These are phyloP conservation scores for Triplophysa tibetana DNA, from an alignment of 2,113 vertebrate species.

Conservation along the genomic window DNA sequence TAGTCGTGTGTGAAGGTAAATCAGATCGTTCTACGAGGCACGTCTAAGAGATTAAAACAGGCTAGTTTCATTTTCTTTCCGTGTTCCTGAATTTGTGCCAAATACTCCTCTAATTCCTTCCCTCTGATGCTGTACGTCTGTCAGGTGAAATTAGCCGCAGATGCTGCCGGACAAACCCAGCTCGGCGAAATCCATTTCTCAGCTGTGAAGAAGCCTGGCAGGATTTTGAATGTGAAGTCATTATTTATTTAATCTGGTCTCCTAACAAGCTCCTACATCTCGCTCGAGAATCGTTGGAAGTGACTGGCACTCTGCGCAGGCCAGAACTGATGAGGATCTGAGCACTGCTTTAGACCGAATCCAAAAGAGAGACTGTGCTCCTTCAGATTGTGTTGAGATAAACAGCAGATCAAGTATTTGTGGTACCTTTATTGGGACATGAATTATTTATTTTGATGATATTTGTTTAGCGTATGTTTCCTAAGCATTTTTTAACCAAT, in stretches of 20 bases:
- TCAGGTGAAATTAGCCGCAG: constrained; percentile 75
- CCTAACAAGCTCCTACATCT: constrained; percentile 79
- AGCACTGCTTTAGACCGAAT: neutral
- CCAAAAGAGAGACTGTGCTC: neutral
- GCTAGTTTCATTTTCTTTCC: constrained; percentile 66
- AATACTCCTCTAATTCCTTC: constrained; percentile 70
- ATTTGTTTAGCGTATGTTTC: neutral
- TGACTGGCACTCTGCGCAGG: constrained; percentile 72
- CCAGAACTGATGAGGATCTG: neutral
- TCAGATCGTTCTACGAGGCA: constrained; percentile 43
- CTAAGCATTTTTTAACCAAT: neutral
- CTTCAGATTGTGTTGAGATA: neutral
- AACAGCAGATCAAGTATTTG: neutral
- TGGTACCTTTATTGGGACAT: neutral
- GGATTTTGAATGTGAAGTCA: constrained; percentile 74
- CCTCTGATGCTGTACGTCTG: constrained; percentile 69
- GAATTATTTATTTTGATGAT: neutral
- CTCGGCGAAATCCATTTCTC: constrained; percentile 73
- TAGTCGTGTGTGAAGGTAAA: constrained; percentile 46
- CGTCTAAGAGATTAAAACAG: constrained; percentile 63
- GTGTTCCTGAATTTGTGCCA: constrained; percentile 63
- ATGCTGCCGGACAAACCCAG: constrained; percentile 60
- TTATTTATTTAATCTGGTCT: constrained; percentile 83
- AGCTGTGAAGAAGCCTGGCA: constrained; percentile 67
- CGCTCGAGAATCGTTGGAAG: constrained; percentile 53